Evolutionary conservation across 2,113 vertebrate species (phyloP).

Genomic region (Arizona elegans): DNA sequence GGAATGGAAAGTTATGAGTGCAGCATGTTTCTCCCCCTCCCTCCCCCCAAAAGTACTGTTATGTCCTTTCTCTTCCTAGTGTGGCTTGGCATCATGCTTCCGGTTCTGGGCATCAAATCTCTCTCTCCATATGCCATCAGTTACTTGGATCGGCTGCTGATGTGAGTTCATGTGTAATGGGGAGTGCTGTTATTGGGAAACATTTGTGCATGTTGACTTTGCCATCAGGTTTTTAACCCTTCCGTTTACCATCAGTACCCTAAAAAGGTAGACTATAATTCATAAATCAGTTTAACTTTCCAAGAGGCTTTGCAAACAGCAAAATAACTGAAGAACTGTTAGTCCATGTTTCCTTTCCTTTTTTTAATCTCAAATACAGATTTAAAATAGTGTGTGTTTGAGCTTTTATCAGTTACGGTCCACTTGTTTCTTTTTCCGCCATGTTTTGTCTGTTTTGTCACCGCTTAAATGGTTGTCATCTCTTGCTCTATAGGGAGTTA

Average conservation of each 20-base stretch:
- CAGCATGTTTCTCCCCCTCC: background rate
- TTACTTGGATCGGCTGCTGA: constrained; percentile 89
- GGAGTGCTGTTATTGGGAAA: accelerated
- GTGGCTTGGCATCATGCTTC: constrained; percentile 94
- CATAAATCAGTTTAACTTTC: background rate
- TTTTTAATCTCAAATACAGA: no score
- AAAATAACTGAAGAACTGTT: background rate
- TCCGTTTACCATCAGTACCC: background rate
- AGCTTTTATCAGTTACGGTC: background rate
- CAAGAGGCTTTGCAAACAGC: background rate
- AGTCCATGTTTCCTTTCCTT: background rate
- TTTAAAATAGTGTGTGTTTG: background rate
- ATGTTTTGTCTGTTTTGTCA: background rate
- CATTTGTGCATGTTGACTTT: background rate
- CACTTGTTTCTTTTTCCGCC: background rate
- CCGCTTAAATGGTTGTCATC: background rate
- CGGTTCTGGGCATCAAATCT: constrained; percentile 88
- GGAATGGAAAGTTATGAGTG: background rate
- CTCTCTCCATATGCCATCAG: constrained; percentile 86
- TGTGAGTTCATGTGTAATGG: constrained; percentile 71
- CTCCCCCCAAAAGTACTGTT: background rate
- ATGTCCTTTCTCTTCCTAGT: constrained; percentile 69
- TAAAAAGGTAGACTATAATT: background rate
- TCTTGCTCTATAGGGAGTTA: background rate
- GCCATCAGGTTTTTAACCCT: no score